Evolutionary conservation across 2,797 vertebrate genomes (phyloP), one percentile per base, ranked within the genome.

Genomic region (Paratrypauchen microcephalus): DNA sequence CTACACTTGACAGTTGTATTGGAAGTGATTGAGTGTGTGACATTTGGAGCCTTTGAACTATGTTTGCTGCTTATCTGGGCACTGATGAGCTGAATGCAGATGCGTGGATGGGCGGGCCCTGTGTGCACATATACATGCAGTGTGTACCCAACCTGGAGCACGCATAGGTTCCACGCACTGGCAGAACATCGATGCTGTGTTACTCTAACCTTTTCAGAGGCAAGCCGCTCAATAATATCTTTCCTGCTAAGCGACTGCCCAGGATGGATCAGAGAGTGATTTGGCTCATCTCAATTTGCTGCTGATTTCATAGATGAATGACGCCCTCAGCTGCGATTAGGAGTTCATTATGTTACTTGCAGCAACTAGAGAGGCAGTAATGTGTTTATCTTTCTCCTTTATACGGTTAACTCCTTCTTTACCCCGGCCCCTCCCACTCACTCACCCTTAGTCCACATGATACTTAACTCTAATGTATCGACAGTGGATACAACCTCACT

Each of bases 221-320:
- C 76, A 48, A 68, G 7, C 66, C 68, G 82, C 70, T 92, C 89
- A 80, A 91, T 92, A 80, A 91, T 92, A 90, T 75, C 83, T 72
- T 82, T 84, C 86, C 89, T 75, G 82, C 87, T 81, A 87, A 81
- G 83, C 86, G 78, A 66, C 76, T 26, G 47, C 85, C 74, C 66
- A 81, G 87, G 89, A 89, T 87, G 83, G 89, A 92, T 89, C 89
- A 90, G 84, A 88, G 89, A 87, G 83, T 81, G 86, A 91, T 92
- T 91, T 90, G 89, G 85, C 86, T 88, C 89, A 87, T 91, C 90
- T 89, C 91, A 90, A 91, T 91, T 90, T 92, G 89, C 83, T 69
- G 81, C 88, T 91, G 88, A 92, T 92, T 92, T 89, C 87, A 86
- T 86, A 92, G 90, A 92, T 91, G 89, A 92, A 90, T 91, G 89